These are phyloP conservation scores for Catostylus mosaicus DNA, from an alignment of 30 jellyfish, hydroid and myxozoan genomes.

Conservation along the genomic window DNA sequence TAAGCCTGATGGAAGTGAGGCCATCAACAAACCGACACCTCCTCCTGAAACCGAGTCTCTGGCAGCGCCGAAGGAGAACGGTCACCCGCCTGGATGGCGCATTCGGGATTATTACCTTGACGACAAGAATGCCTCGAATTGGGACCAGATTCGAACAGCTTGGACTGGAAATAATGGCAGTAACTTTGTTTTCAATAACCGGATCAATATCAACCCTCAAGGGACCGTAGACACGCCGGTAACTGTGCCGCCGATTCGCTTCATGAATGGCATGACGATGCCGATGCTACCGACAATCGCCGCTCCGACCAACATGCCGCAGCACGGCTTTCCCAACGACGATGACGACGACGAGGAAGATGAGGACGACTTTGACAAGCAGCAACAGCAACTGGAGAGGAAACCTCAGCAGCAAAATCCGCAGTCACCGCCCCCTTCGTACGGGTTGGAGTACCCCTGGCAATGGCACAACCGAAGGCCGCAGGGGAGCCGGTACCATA, in stretches of 20 bases:
- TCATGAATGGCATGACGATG: constrained; percentile 51
- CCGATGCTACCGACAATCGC: constrained; percentile 55
- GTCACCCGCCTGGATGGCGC: constrained; percentile 55
- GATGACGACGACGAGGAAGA: constrained; percentile 57
- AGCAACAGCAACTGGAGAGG: constrained; percentile 35
- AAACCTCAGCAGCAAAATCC: constrained; percentile 17
- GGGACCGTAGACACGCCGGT: constrained; percentile 17
- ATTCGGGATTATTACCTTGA: constrained; percentile 61
- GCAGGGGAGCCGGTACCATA: constrained; percentile 20
- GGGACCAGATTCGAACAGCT: constrained; percentile 72
- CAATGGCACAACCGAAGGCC: constrained; percentile 70
- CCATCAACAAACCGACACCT: not conserved
- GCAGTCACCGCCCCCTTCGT: constrained; percentile 39
- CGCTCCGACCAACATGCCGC: constrained; percentile 52
- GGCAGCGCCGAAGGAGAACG: constrained; percentile 7
- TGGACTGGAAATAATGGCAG: constrained; percentile 65
- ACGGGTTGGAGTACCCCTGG: constrained; percentile 64
- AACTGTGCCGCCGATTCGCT: constrained; percentile 46
- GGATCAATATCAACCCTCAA: constrained; percentile 44
- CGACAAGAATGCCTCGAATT: constrained; percentile 51
- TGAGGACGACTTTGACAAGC: not conserved
- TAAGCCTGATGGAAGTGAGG: not conserved
- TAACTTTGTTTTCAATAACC: constrained; percentile 50
- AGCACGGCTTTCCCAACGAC: constrained; percentile 33
- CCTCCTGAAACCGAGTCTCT: constrained; percentile 27